Base-by-base conservation (phyloP, 1,140 invertebrate species). In the Amyelois transitella region DNA sequence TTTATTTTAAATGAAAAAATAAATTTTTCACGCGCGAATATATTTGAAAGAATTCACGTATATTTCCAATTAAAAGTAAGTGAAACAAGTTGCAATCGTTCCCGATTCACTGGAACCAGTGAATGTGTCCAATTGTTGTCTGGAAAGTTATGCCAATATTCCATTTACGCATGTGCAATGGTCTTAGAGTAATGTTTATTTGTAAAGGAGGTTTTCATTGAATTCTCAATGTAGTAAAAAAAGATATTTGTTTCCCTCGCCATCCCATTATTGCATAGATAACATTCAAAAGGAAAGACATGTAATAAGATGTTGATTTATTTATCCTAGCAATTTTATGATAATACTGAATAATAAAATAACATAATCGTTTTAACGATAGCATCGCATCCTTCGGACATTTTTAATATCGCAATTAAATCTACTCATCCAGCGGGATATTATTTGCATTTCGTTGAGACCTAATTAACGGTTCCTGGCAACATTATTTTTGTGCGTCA, bases 381-480 rank as follows among this genome's bases (percentile, higher is more conserved):
- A 38, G 17, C 3, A 14, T 6, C 7, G n/a, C 32, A 38, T 38
- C 12, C 17, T 14, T 12, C 32, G 1, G 32, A 38, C 32, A 38
- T 38, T 38, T 38, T 38, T 38, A 38, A 38, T 38, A 14, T 3
- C 32, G 32, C 32, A 38, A 38, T 38, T 38, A 38, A 38, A 38
- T 38, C 32, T 38, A 38, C 32, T 38, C 32, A 38, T 38, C 12
- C 32, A 38, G 25, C 7, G 25, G 25, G 32, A 38, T 38, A 38
- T 38, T 38, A 38, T 38, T 38, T 38, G 32, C 32, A 38, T 38
- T 38, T 38, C 1, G 43, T 19, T 12, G 45, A 12, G 45, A 48
- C 45, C 45, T 79, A 82, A 78, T 82, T 80, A 79, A 75, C 70
- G 62, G 67, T 74, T 72, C 63, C 69, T 75, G 70, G 69, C 67